Base-by-base conservation (phyloP, 1,140 invertebrate species). In the Rhizoglyphus robini region DNA sequence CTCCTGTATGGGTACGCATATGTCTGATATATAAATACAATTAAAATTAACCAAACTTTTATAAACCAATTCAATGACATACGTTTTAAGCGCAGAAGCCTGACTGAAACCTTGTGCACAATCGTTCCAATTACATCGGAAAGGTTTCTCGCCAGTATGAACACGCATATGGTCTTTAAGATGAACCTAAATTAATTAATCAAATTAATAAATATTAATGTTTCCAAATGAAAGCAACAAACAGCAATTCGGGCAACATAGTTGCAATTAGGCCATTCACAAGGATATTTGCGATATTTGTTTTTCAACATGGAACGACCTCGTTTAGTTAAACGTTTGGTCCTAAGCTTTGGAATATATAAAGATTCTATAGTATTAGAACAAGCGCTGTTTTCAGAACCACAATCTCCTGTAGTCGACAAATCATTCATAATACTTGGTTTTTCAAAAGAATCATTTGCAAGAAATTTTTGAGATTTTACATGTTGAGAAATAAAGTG, bases 61-160 rank as follows among this genome's bases (percentile, higher is more conserved):
- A n/a, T 63, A 29, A 49, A 34, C 11, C 18, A 15, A 59, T 18
- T 54, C 23, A 1, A 63, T 5, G 3, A 30, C 41, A 18, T 49
- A 63, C 61, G 15, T 20, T 54, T 57, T 48, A 15, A 64, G 27
- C 18, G 63, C 25, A 32, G 63, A 64, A 51, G n/a, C 18, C 29
- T 64, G 63, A 23, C 15, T 51, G 25, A 64, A 64, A 38, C 47
- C 36, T 15, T 32, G 29, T 2, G 46, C 63, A 64, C 63, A 64
- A 27, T 64, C 63, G 27, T 30, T 23, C 57, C 54, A 66, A 48
- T 49, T 25, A 49, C 66, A 67, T 13, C 48, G 23, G 32, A 68
- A 67, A 11, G 66, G 66, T 49, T 68, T 67, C 41, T 67, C 66
- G 15, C 66, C 66, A 23, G 67, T 68, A 58, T 67, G 66, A 15